These are phyloP conservation scores for Acronicta psi DNA, from an alignment of 2,888 invertebrate species.

Conservation along the genomic window DNA sequence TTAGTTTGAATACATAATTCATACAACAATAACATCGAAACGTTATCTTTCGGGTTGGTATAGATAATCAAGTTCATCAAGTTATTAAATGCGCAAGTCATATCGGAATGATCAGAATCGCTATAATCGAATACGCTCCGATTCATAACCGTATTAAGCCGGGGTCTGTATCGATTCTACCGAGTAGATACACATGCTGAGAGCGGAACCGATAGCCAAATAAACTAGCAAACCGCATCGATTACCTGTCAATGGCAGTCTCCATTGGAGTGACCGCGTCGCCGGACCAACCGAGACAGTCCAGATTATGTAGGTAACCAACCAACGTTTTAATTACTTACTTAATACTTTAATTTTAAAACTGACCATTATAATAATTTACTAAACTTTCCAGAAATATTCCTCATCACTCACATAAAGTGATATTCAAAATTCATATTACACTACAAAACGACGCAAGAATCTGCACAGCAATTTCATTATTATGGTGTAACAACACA, in stretches of 20 bases:
- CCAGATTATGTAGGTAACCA: slow-evolving; percentile 53
- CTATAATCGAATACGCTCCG: slow-evolving; percentile 74
- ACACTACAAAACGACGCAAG: slow-evolving; percentile 36
- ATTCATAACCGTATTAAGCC: slow-evolving; percentile 77
- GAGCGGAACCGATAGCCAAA: slow-evolving; percentile 86
- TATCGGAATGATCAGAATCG: slow-evolving; percentile 67
- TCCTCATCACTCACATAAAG: neutral
- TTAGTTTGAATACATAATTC: slow-evolving; percentile 7
- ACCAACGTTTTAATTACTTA: slow-evolving; percentile 31
- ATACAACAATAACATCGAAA: slow-evolving; percentile 18
- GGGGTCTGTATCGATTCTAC: slow-evolving; percentile 79
- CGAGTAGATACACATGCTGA: slow-evolving; percentile 83
- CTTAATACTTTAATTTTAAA: slow-evolving; percentile 15
- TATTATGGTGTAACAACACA: slow-evolving; percentile 68
- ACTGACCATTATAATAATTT: neutral
- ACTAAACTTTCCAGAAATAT: slow-evolving; percentile 5
- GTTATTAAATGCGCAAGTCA: slow-evolving; percentile 59
- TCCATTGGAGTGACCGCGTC: slow-evolving; percentile 78
- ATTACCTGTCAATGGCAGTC: slow-evolving; percentile 87
- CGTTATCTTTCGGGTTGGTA: slow-evolving; percentile 36
- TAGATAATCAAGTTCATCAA: slow-evolving; percentile 36
- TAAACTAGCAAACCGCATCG: slow-evolving; percentile 87
- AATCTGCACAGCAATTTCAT: slow-evolving; percentile 61
- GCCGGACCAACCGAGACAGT: slow-evolving; percentile 68
- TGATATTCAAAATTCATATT: slow-evolving; percentile 32